Evolutionary conservation across 1,140 invertebrate species (phyloP).

Genomic region (Charaxes varanes): DNA sequence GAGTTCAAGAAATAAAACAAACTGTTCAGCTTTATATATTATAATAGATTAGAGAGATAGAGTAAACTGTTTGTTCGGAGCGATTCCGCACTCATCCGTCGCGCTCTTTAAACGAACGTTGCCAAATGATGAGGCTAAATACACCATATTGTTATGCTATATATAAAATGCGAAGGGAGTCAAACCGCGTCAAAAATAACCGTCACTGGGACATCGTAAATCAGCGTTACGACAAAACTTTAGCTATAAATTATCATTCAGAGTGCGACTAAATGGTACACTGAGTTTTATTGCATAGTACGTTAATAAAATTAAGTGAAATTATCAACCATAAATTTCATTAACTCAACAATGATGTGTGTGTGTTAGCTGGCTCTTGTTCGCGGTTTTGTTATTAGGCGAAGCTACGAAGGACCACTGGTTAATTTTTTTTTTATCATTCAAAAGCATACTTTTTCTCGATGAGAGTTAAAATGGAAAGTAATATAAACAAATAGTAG

Average conservation of each 20-base stretch:
- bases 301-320: conserved; percentile 47
- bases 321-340: conserved; percentile 35
- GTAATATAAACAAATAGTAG: no score
- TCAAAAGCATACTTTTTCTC: no score
- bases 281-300: conserved; percentile 56
- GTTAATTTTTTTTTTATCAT: no score
- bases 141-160: conserved; percentile 62
- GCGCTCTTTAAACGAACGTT: conserved; percentile 1
- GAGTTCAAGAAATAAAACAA: no score
- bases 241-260: conserved; percentile 53
- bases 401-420: no score
- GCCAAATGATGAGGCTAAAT: conserved; percentile 12
- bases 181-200: conserved; percentile 63
- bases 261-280: conserved; percentile 51
- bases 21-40: no score
- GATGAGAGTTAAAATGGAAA: no score
- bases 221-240: conserved; percentile 61
- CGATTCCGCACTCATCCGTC: no score
- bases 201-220: conserved; percentile 63
- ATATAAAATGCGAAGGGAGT: conserved; percentile 66
- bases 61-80: no score
- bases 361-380: background rate
- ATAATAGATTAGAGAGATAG: no score
- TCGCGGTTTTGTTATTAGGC: no score
- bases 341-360: no score